Evolutionary conservation across 2,113 vertebrate species (phyloP).

Genomic region (Pollachius pollachius): DNA sequence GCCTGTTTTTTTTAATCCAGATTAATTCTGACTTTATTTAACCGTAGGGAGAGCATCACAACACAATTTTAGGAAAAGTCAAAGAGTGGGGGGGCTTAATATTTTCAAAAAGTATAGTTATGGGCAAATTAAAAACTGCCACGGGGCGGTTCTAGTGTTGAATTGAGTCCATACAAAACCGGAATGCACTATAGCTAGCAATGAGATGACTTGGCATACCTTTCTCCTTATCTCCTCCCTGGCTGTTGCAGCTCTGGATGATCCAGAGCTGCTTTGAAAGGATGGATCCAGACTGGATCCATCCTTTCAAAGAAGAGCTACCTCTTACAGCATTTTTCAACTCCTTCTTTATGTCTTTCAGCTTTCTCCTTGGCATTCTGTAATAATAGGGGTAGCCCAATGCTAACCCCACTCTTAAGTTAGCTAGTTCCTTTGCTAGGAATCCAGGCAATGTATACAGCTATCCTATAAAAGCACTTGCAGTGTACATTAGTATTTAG

Average conservation of each 20-base stretch:
- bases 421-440: not conserved
- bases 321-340: not conserved
- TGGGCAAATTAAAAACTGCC: too few relatives aligned
- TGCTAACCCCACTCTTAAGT: not conserved
- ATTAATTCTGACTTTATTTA: not conserved
- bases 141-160: not conserved
- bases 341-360: not conserved
- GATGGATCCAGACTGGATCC: too few relatives aligned
- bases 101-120: too few relatives aligned
- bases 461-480: too few relatives aligned
- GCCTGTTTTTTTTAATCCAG: too few relatives aligned
- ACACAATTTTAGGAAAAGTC: not conserved
- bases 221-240: slow-evolving; percentile 2
- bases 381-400: not conserved
- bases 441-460: too few relatives aligned
- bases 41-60: not conserved
- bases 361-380: slow-evolving; percentile 5
- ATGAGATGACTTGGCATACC: not conserved
- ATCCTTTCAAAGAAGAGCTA: not conserved
- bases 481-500: too few relatives aligned
- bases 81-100: too few relatives aligned
- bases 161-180: not conserved
- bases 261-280: too few relatives aligned
- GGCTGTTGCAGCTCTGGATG: not conserved
- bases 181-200: not conserved